A percentile compares a stretch with the other conserved stretches of the same genome.
phyloP scores from a whole-genome alignment of 2,113 vertebrate genomes.

The Pedionomus torquatus region DNA sequence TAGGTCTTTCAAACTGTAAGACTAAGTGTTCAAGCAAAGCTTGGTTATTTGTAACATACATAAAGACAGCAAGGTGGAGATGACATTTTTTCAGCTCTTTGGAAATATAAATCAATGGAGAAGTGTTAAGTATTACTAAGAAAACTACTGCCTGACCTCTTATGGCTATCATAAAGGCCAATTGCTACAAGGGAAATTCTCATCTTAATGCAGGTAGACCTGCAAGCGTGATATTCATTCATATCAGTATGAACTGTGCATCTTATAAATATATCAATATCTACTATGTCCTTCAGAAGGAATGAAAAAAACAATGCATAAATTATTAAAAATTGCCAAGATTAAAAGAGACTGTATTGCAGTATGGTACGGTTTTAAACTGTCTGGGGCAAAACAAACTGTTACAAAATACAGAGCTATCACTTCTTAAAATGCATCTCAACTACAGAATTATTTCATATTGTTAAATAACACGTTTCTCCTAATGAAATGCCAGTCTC shows the following conservation, averaged over 20 bases:
- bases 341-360: background rate
- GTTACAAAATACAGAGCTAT: background rate
- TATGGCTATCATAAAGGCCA: background rate
- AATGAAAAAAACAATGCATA: background rate
- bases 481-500: background rate
- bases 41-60: background rate
- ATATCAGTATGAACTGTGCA: background rate
- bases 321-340: background rate
- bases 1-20: background rate
- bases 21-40: background rate
- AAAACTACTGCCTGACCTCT: background rate
- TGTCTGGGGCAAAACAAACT: background rate
- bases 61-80: background rate
- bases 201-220: background rate
- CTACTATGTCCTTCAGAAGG: background rate
- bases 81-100: background rate
- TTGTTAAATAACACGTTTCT: background rate
- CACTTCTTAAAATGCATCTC: background rate
- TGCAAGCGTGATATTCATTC: background rate
- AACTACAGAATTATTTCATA: conserved; percentile 6
- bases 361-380: conserved; percentile 7
- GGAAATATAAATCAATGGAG: background rate
- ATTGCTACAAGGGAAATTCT: background rate
- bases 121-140: background rate
- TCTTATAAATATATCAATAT: background rate